Conservation (phyloP, 2,888 invertebrate genomes). For the Ophion costatus region DNA sequence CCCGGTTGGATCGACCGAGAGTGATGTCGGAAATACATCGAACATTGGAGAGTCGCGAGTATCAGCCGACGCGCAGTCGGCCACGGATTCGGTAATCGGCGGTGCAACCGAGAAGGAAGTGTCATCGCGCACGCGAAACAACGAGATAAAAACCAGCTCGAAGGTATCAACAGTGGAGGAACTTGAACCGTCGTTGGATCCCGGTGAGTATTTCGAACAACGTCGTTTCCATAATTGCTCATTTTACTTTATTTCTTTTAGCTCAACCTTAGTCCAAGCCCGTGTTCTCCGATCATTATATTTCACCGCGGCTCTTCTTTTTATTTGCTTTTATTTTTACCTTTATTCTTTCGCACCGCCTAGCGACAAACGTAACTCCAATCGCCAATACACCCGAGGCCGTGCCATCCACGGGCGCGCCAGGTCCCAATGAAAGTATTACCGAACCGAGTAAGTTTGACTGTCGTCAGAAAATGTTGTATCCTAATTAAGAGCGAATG, state of each 20-base stretch:
- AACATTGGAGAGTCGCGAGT: background rate
- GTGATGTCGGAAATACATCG: conserved; percentile 12
- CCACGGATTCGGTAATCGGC: conserved; percentile 32
- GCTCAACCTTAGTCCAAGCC: background rate
- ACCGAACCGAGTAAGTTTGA: conserved; percentile 74
- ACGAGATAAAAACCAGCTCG: conserved; percentile 68
- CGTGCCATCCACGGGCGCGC: conserved; percentile 66
- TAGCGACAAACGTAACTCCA: conserved; percentile 69
- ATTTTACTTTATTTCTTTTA: conserved; percentile 44
- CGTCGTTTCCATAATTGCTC: background rate
- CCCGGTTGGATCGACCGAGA: background rate
- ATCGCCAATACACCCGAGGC: conserved; percentile 65
- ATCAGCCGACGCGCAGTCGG: background rate
- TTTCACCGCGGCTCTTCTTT: conserved; percentile 26
- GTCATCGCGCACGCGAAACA: conserved; percentile 26
- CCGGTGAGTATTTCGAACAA: conserved; percentile 73
- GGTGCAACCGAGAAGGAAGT: conserved; percentile 8
- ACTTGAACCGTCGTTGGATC: conserved; percentile 77
- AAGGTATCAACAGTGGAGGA: conserved; percentile 76
- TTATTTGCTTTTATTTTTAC: conserved; percentile 58
- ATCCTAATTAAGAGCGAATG: background rate
- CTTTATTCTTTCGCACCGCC: conserved; percentile 66
- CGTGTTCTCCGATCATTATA: background rate
- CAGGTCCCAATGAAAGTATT: conserved; percentile 72
- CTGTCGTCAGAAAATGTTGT: background rate